Base-by-base conservation (phyloP, 2,797 vertebrate species). In the Etheostoma nigrum region DNA sequence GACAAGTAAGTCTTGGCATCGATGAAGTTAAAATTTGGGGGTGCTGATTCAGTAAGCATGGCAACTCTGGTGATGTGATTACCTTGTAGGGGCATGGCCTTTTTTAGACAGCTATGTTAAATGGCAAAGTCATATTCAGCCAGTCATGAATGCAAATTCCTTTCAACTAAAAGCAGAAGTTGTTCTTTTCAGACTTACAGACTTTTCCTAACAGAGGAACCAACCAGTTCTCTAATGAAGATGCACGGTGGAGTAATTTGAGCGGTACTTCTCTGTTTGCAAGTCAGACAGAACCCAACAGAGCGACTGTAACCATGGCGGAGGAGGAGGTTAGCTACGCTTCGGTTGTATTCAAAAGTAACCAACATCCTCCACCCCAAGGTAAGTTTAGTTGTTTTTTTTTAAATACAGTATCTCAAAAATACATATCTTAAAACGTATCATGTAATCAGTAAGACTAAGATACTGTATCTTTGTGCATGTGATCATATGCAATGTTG, bases 281-380 rank as follows among this genome's bases (percentile, higher is more conserved):
- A 2, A 45, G 15, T 48, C 21, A 42, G 10, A 14, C 3, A 4
- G 11, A 40, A 5, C 0, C 1, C 13, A 15, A 0, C 13, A 42
- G 18, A 36, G 5, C 2, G 1, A 5, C 51, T 1, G 40, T 1
- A 18, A 52, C 0, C 1, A 92, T 92, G 93, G 81, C 30, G 0
- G 82, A 88, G 25, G 80, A 74, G 0, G 84, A 94, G 9, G 36
- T 87, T 0, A 61, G 15, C 44, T 93, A 94, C 3, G 58, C 91
- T 27, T 74, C 76, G 10, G 59, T 93, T 1, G 45, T 40, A 4
- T 93, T 93, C 44, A 83, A 82, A 47, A 0, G 45, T 15, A 45
- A 33, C 5, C 47, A 63, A 0, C 14, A 30, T 10, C 19, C 61
- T 5, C 36, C 0, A 40, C 9, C 45, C 58, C 3, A 71, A 85